Percentiles rank a stretch among this genome's conserved stretches.
Conservation (phyloP, 2,888 invertebrate species). For the Schizaphis graminum region DNA sequence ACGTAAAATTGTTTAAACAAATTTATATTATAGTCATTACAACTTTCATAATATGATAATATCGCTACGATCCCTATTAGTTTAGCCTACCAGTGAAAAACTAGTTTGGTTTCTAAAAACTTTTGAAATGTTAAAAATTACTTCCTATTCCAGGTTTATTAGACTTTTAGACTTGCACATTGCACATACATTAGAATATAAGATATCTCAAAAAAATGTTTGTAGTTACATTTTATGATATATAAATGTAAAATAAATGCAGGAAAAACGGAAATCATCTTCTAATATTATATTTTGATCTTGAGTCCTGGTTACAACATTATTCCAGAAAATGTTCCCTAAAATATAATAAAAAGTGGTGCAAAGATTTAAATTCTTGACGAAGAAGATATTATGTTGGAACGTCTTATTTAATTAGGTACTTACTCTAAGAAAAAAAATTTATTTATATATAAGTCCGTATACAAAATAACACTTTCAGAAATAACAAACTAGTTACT, state of each 20-base stretch:
- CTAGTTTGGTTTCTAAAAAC: background rate
- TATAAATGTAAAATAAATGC: too few species aligned
- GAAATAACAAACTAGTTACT: background rate
- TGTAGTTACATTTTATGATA: background rate
- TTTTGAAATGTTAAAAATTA: background rate
- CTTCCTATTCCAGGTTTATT: background rate
- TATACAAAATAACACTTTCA: background rate
- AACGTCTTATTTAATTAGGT: background rate
- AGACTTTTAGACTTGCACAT: background rate
- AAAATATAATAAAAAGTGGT: background rate
- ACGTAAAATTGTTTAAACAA: too few species aligned
- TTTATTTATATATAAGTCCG: too few species aligned
- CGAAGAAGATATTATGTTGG: too few species aligned
- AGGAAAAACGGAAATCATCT: background rate
- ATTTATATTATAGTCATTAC: background rate
- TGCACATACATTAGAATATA: too few species aligned
- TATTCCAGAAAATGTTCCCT: background rate
- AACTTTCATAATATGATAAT: background rate
- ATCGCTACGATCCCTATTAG: background rate
- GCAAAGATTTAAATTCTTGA: background rate
- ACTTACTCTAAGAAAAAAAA: background rate
- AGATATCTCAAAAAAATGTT: background rate
- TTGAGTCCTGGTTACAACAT: background rate
- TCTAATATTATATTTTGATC: background rate
- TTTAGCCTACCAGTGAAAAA: background rate